Conservation (phyloP, 1,140 invertebrate species). For the Tetramorium alpestre region DNA sequence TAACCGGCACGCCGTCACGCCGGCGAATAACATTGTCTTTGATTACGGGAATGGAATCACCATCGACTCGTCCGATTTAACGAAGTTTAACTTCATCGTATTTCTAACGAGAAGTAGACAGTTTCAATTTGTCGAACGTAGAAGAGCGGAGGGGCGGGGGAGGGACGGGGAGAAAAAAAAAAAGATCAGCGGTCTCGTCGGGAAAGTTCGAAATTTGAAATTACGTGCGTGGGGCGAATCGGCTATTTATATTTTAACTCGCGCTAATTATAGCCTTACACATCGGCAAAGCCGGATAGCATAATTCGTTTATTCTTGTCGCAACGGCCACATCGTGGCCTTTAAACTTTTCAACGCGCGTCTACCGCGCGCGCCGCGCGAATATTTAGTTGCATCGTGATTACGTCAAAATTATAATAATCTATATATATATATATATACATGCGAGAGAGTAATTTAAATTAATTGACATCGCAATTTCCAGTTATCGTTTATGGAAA, state of each 20-base stretch:
- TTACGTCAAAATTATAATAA: constrained; percentile 48
- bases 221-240: constrained; percentile 20
- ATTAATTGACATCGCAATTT: constrained; percentile 54
- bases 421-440: background rate
- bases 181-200: background rate
- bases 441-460: constrained; percentile 29
- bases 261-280: constrained; percentile 23
- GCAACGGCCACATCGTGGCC: constrained; percentile 21
- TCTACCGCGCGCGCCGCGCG: constrained; percentile 10
- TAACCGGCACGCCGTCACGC: constrained; percentile 70
- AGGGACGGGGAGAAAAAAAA: background rate
- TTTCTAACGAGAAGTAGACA: constrained; percentile 51
- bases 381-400: constrained; percentile 45
- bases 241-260: constrained; percentile 37
- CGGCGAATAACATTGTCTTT: constrained; percentile 66
- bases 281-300: background rate
- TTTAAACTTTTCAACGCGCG: constrained; percentile 47
- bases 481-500: background rate
- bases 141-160: background rate
- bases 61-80: constrained; percentile 48
- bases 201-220: constrained; percentile 46
- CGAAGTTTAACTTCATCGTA: constrained; percentile 49
- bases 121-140: constrained; percentile 50
- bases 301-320: constrained; percentile 49
- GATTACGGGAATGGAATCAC: constrained; percentile 66